Base-by-base conservation (phyloP, 2,888 invertebrate genomes). In the Hesperia comma region DNA sequence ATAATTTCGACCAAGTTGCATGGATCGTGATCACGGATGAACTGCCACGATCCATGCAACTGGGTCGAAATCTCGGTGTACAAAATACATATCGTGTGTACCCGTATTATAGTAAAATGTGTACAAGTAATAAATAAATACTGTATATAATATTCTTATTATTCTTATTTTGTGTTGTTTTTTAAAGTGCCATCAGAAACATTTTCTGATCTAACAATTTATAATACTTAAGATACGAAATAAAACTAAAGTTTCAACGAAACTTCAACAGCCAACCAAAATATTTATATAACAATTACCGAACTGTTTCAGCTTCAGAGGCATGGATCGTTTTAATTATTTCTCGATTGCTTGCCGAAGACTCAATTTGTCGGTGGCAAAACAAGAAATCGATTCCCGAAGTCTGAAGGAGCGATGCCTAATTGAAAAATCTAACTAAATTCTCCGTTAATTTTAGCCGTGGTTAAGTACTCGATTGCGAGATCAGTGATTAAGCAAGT, bases 341-440 rank as follows among this genome's bases (percentile, higher is more conserved):
- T 72, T 73, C 70, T 72, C 70, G 67, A 75, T 75, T 71, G 74
- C 74, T 73, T 74, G 70, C 71, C 72, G 70, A 70, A 74, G 75
- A 75, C 75, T 75, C 73, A 75, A 74, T 74, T 74, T 73, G 72
- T 72, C 70, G 71, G 66, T 72, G 62, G 73, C 71, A 72, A 77
- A 77, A 75, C 74, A 76, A 73, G 72, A 73, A 77, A 77, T 75
- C 75, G 74, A 76, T 74, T 75, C 54, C 69, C 69, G 49, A 68
- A 72, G 72, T 72, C 73, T 74, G 71, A 71, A 74, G 72, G 68
- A 66, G 69, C 67, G 69, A 68, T 70, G 70, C 66, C 74, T 77
- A 77, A 79, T 78, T 78, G 76, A 81, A 80, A 81, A 79, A 78
- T 78, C 74, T 74, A 75, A 70, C 72, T 73, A 69, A 77, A 79